Base-by-base conservation (phyloP, 2,888 invertebrate species). In the Merodon equestris region DNA sequence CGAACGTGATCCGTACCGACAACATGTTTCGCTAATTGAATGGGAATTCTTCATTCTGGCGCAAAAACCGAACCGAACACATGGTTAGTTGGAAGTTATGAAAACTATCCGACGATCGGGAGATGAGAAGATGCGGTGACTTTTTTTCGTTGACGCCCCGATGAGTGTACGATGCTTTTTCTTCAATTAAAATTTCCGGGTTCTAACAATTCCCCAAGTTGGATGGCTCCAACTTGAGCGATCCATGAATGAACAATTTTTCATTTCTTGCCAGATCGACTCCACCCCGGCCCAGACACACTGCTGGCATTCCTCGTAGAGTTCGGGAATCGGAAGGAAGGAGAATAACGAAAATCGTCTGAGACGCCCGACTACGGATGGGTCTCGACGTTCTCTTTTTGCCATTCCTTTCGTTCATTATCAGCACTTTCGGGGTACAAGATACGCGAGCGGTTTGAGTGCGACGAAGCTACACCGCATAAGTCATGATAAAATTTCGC, bases 11-110 rank as follows among this genome's bases (percentile, higher is more conserved):
- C 60, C 60, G 58, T 54, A 66, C 64, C 76, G 75, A 75, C 70
- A 70, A 51, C 76, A 70, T 71, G 76, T 76, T 76, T 71, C 60
- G 60, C 76, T 76, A 76, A 76, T 76, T 76, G 76, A 76, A 76
- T 76, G 76, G 71, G 71, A 76, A 76, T 76, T 71, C 71, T 76
- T 66, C 66, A 56, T 53, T 51, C 12, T 10, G 47, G 60, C 50
- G 64, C 51, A 50, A 45, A 60, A 48, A 66, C 40, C 40, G 40
- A n/a, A 36, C 36, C n/a, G 10, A 40, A 51, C 76, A 76, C 38
- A 66, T 60, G 60, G 27, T 58, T 14, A 38, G 44, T 60, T 15
- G 19, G 14, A 19, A 7, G 15, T 38, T 14, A 18, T 36, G 56
- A 14, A 61, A 61, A 60, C 61, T 68, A 51, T 44, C 10, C 17